Evolutionary conservation across 2,888 invertebrate genomes (phyloP), one percentile per base, ranked within the genome.

Genomic region (Saturnia japonica): DNA sequence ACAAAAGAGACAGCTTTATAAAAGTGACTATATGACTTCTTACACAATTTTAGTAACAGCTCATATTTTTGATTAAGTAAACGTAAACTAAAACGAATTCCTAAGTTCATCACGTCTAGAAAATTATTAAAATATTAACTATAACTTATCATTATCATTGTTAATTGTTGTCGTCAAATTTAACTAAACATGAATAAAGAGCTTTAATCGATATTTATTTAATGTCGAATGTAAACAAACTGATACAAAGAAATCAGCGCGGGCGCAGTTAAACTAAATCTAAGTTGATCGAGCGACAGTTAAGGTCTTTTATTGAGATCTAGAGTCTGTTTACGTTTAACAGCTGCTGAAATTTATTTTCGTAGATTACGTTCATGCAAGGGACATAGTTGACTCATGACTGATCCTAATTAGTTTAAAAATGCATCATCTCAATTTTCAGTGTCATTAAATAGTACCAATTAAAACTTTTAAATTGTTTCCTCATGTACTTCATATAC

Each of bases 261-360:
- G 72, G 75, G 70, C 71, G 77, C 76, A 77, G 77, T 74, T 73
- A 74, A 75, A 76, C 71, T 72, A 72, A 75, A 84, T 81, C 82
- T 87, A 83, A 86, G 85, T 82, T 85, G 86, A 87, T 88, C 85
- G 84, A 83, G 84, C 79, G 84, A 84, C 85, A 83, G 57, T 85
- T 83, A 82, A 82, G 79, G 81, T 72, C 77, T 83, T 81, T 85
- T 82, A 82, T 78, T 57, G 68, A 68, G 75, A 85, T 85, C 84
- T 85, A 81, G 81, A 80, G 28, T 60, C 22, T 70, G 68, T 68
- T 69, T 66, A 69, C 69, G 40, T 66, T 69, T 22, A 19, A 16
- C 69, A 34, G 64, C 51, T 69, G 64, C 57, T 7, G 28, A 66
- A 22, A 66, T 69, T 66, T 69, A 69, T 66, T 69, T 40, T 8